Evolutionary conservation across 1,140 invertebrate species (phyloP).

Genomic region (Atta texana): DNA sequence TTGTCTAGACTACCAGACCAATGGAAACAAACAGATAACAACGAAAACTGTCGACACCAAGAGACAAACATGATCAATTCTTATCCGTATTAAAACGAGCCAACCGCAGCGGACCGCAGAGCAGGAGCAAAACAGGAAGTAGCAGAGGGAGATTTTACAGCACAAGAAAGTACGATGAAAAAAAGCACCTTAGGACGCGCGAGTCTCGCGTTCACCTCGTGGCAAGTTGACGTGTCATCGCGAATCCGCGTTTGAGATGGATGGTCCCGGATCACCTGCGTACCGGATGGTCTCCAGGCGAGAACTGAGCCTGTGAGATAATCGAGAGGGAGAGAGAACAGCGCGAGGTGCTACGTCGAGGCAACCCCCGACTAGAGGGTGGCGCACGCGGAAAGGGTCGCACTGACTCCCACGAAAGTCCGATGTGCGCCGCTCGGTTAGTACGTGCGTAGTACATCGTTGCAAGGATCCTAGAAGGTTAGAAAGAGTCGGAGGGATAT

Average conservation of each 20-base stretch:
- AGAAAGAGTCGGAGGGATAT: constrained; percentile 22
- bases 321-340: constrained; percentile 74
- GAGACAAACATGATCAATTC: background rate
- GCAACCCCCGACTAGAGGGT: constrained; percentile 48
- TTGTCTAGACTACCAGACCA: background rate
- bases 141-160: background rate
- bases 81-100: constrained; percentile 56
- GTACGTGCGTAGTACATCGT: constrained; percentile 71
- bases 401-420: constrained; percentile 46
- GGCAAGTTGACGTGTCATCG: constrained; percentile 76
- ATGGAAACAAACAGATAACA: background rate
- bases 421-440: constrained; percentile 75
- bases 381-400: constrained; percentile 67
- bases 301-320: constrained; percentile 80
- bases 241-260: constrained; percentile 61
- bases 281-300: constrained; percentile 80
- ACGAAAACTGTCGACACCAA: background rate
- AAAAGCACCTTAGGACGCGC: constrained; percentile 63
- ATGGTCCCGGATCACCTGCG: constrained; percentile 75
- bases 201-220: constrained; percentile 75
- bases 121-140: background rate
- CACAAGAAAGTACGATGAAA: background rate
- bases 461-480: constrained; percentile 60
- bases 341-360: constrained; percentile 44
- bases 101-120: constrained; percentile 23